Conservation (phyloP, 1,140 invertebrate species). For the Bombus superbus region DNA sequence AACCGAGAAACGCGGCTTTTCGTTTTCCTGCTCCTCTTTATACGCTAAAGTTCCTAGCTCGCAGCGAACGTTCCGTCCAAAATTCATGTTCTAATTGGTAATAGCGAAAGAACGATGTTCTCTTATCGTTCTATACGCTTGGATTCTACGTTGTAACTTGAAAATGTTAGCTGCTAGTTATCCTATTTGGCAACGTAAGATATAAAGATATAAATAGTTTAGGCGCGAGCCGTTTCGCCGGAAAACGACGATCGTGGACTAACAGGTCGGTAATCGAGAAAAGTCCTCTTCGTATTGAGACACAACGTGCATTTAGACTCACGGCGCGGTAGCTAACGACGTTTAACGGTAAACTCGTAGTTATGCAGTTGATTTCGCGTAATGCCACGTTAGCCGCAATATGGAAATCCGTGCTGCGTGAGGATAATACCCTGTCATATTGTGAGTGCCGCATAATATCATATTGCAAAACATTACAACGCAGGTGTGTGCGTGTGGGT, state of each 20-base stretch:
- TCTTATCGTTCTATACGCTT: accelerated
- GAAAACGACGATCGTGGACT: background rate
- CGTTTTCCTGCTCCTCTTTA: too few species aligned
- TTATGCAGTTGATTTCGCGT: conserved; percentile 75
- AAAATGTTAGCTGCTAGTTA: background rate
- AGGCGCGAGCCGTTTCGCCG: too few species aligned
- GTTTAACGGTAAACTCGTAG: conserved; percentile 72
- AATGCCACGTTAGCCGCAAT: conserved; percentile 75
- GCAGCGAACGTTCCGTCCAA: too few species aligned
- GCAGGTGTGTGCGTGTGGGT: conserved; percentile 35
- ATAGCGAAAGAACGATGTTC: background rate
- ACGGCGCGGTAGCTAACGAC: conserved; percentile 52
- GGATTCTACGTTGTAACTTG: background rate
- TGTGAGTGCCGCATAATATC: conserved; percentile 75
- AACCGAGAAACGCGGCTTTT: too few species aligned
- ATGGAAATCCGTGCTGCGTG: conserved; percentile 78
- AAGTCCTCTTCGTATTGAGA: conserved; percentile 56
- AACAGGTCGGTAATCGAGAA: conserved; percentile 17
- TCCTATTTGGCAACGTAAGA: background rate
- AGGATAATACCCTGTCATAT: conserved; percentile 79
- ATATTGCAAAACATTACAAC: conserved; percentile 76
- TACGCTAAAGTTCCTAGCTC: too few species aligned
- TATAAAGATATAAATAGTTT: background rate
- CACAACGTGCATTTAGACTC: conserved; percentile 54
- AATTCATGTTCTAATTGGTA: too few species aligned